These are phyloP conservation scores for Threskiornis aethiopicus DNA, from an alignment of 2,797 vertebrate genomes.

Conservation along the genomic window DNA sequence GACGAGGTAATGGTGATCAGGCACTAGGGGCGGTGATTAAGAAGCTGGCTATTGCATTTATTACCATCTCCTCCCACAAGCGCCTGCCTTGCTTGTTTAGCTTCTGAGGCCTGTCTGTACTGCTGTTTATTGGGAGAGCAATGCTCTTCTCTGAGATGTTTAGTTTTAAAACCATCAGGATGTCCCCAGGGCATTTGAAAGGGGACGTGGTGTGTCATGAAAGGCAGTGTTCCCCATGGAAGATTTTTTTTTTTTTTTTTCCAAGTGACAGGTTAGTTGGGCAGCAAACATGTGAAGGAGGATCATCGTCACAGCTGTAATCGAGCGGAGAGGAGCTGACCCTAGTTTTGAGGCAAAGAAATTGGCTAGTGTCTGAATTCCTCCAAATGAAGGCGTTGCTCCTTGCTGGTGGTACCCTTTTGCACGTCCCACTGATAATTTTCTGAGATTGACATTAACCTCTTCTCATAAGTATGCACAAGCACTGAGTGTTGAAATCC, in stretches of 20 bases:
- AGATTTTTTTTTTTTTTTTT: neutral
- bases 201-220: neutral
- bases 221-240: neutral
- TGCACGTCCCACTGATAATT: neutral
- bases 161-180: neutral
- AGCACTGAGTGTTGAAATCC: constrained; percentile 27
- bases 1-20: neutral
- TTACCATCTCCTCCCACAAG: neutral
- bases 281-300: neutral
- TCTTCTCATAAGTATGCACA: neutral
- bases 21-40: neutral
- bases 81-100: neutral
- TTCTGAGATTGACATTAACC: neutral
- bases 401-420: neutral
- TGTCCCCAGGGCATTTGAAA: neutral
- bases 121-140: neutral
- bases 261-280: neutral
- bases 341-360: neutral
- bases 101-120: neutral
- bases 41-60: neutral
- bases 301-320: neutral
- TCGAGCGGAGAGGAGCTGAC: neutral
- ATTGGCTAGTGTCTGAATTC: neutral
- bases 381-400: neutral
- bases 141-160: neutral